Evolutionary conservation across 2,797 vertebrate genomes (phyloP).

Genomic region (Anabacerthia variegaticeps): DNA sequence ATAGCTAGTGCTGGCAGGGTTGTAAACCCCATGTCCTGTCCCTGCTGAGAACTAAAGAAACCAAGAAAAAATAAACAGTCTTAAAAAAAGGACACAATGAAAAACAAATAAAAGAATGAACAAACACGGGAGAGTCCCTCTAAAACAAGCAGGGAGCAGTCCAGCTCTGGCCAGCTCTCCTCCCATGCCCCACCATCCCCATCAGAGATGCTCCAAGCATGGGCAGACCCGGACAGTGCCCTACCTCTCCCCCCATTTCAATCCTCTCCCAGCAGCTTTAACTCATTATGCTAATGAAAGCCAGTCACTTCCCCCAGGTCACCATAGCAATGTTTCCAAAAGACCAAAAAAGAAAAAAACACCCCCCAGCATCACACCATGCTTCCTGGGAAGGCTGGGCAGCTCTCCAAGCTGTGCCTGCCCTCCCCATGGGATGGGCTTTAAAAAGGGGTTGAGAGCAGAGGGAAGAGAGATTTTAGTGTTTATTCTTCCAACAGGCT

Average conservation of each 20-base stretch:
- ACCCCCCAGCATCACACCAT: not conserved
- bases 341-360: not conserved
- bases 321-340: constrained; percentile 23
- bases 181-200: not conserved
- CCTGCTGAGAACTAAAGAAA: not conserved
- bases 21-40: not conserved
- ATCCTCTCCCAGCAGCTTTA: constrained; percentile 3
- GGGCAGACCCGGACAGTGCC: not conserved
- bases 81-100: not conserved
- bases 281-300: constrained; percentile 21
- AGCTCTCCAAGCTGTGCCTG: not conserved
- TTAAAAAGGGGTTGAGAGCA: not conserved
- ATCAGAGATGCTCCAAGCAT: not conserved
- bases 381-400: not conserved
- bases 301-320: not conserved
- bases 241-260: not conserved
- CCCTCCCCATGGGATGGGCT: not conserved
- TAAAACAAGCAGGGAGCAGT: not conserved
- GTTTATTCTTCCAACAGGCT: not conserved
- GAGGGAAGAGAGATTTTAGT: not conserved
- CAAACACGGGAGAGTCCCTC: not conserved
- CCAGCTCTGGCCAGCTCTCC: not conserved
- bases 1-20: not conserved
- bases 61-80: not conserved
- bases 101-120: constrained; percentile 31